A percentile compares a stretch with the other conserved stretches of the same genome.
Conservation (phyloP, 2,797 vertebrate genomes). For the Melanotaenia pygmaea region DNA sequence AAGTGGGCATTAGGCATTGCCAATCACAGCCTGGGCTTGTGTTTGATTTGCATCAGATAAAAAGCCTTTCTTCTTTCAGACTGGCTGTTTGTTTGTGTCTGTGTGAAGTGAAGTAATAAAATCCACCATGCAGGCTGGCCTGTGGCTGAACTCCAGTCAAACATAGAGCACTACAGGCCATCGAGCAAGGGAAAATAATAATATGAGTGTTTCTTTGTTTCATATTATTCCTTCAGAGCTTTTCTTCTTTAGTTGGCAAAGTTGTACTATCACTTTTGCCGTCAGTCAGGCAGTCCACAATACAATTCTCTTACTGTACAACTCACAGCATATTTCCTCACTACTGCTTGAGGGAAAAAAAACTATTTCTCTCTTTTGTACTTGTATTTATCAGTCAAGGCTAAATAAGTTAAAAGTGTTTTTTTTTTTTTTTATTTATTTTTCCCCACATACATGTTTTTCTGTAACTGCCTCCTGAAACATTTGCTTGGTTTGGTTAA, state of each 20-base stretch:
- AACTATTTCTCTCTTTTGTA: background rate
- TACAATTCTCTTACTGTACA: background rate
- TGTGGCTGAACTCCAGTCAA: constrained; percentile 46
- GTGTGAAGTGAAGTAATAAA: constrained; percentile 52
- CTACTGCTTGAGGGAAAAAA: background rate
- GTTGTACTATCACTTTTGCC: constrained; percentile 17
- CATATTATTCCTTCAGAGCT: constrained; percentile 6
- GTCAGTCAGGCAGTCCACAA: constrained; percentile 3
- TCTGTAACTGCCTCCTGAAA: background rate
- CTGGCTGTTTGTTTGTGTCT: constrained; percentile 24
- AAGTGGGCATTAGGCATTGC: constrained; percentile 50
- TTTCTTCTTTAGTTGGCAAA: constrained; percentile 7
- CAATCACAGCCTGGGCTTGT: constrained; percentile 61
- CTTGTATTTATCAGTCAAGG: background rate
- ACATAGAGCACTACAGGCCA: constrained; percentile 25
- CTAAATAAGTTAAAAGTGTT: background rate
- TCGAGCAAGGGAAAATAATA: constrained; percentile 23
- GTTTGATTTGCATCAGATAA: constrained; percentile 75
- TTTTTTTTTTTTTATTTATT: background rate
- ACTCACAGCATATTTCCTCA: background rate
- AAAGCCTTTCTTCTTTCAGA: constrained; percentile 59
- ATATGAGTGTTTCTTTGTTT: constrained; percentile 30
- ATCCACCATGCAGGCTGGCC: constrained; percentile 41
- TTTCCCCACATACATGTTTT: background rate
- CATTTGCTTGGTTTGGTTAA: constrained; percentile 1